Conservation (phyloP, 2,113 vertebrate species). For the Cairina moschata region DNA sequence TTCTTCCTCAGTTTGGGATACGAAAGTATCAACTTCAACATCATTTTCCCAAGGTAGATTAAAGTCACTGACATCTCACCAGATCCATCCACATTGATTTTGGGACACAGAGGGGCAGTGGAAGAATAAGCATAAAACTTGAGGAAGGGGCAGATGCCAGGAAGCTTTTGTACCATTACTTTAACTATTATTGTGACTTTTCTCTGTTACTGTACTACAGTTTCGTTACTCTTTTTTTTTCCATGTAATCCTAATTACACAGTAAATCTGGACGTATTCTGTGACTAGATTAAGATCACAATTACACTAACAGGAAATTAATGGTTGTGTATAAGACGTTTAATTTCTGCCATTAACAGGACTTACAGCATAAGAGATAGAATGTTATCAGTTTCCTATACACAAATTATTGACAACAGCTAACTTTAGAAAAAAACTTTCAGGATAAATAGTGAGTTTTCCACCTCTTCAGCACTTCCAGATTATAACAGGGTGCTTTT, state of each 20-base stretch:
- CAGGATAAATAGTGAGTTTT: neutral
- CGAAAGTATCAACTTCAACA: neutral
- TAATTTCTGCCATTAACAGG: neutral
- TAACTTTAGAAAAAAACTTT: neutral
- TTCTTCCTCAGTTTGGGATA: neutral
- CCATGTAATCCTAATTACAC: neutral
- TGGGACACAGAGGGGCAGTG: rapidly evolving
- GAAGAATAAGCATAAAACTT: neutral
- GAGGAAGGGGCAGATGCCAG: neutral
- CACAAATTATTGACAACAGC: neutral
- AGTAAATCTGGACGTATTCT: neutral
- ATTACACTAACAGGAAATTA: neutral
- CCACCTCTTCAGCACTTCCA: neutral
- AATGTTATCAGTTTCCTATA: neutral
- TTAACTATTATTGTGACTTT: neutral
- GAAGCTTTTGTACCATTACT: neutral
- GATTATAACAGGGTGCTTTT: neutral
- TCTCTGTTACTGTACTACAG: neutral
- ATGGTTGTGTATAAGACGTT: neutral
- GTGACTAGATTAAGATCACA: neutral
- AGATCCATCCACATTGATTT: neutral
- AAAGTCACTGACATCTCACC: neutral
- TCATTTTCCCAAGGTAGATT: neutral
- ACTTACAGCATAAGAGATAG: neutral
- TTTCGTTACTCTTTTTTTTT: neutral